Percentiles rank a stretch among this genome's conserved stretches.
phyloP scores from a whole-genome alignment of 2,113 vertebrate species.

The Chunga burmeisteri region DNA sequence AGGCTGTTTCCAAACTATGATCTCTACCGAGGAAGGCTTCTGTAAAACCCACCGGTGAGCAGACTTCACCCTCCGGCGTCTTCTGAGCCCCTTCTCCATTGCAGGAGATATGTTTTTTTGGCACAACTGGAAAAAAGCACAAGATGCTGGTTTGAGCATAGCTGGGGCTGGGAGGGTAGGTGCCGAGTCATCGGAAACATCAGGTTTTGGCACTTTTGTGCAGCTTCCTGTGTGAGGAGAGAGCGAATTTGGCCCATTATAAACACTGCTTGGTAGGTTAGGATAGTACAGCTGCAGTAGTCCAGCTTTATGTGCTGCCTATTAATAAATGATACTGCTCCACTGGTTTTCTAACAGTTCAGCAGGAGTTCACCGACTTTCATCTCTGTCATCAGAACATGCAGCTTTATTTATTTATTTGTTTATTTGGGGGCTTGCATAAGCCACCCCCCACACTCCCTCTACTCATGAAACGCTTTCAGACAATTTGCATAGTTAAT shows the following conservation, averaged over 20 bases:
- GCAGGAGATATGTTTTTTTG: not conserved
- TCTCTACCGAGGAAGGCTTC: rapidly evolving
- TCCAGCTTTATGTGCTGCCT: not conserved
- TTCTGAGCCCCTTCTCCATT: not conserved
- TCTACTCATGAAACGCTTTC: constrained; percentile 5
- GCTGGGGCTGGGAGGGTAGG: not conserved
- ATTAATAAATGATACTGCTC: not conserved
- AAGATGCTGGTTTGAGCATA: not conserved
- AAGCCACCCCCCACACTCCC: not conserved
- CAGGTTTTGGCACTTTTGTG: not conserved
- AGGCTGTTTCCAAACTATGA: not conserved
- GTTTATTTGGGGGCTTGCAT: not conserved
- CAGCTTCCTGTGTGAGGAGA: not conserved
- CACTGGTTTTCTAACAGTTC: not conserved
- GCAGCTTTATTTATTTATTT: not conserved
- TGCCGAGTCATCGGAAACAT: not conserved
- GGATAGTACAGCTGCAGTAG: not conserved
- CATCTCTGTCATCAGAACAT: not conserved
- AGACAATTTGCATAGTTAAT: constrained; percentile 35
- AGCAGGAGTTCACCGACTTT: not conserved
- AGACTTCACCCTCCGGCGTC: rapidly evolving
- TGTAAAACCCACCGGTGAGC: not conserved
- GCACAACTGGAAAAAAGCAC: not conserved
- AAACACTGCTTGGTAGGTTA: not conserved
- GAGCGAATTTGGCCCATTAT: not conserved